Evolutionary conservation across 1,140 invertebrate genomes (phyloP).

Genomic region (Adelges cooleyi): DNA sequence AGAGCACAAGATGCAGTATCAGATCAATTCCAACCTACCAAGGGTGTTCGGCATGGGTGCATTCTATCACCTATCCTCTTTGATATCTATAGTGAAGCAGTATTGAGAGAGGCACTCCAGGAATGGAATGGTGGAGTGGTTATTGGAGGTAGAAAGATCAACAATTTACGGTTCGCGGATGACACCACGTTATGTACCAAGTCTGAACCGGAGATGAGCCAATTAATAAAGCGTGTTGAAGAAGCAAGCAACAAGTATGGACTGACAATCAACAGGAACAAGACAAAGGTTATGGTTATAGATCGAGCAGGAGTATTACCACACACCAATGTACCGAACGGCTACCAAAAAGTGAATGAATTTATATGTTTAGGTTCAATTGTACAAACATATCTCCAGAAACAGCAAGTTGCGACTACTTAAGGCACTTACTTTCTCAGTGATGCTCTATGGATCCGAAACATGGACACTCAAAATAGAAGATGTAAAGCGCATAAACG

Average conservation of each 20-base stretch:
- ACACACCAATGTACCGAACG: not conserved
- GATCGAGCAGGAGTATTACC: not conserved
- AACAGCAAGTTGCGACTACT: not conserved
- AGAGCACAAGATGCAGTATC: too few species aligned
- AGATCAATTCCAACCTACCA: too few species aligned
- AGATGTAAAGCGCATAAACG: constrained; percentile 1
- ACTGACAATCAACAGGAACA: not conserved
- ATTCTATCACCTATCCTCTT: constrained; percentile 36
- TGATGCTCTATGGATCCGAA: constrained; percentile 1
- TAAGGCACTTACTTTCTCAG: not conserved
- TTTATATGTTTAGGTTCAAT: not conserved
- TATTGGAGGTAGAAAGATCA: constrained; percentile 24
- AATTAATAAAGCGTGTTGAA: not conserved
- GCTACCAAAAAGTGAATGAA: not conserved
- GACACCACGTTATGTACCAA: constrained; percentile 28
- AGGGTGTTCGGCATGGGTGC: constrained; percentile 32
- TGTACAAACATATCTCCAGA: not conserved
- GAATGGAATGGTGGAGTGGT: constrained; percentile 15
- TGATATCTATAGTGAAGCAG: constrained; percentile 34
- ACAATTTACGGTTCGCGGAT: constrained; percentile 30
- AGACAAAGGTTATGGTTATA: constrained; percentile 1
- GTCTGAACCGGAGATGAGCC: not conserved
- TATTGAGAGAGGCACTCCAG: constrained; percentile 28
- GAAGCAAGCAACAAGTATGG: not conserved
- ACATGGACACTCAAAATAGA: constrained; percentile 4